Percentiles rank a stretch among this genome's conserved stretches.
Conservation (phyloP, 2,888 invertebrate genomes). For the Plebejus argus region DNA sequence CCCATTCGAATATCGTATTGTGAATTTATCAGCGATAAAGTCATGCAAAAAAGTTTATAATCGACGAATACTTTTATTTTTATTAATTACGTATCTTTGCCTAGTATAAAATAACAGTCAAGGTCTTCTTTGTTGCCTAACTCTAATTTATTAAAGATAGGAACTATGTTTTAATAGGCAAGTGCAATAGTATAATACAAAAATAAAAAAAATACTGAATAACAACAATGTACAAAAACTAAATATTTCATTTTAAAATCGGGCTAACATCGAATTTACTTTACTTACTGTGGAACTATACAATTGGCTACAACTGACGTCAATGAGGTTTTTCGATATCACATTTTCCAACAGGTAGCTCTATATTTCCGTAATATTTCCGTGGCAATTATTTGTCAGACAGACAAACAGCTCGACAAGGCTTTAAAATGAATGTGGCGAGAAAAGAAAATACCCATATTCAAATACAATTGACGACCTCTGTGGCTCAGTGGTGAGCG, state of each 20-base stretch:
- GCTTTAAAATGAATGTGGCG: too few species aligned
- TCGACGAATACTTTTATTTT: not conserved
- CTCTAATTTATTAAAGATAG: too few species aligned
- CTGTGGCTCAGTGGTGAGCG: too few species aligned
- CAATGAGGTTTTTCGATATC: not conserved
- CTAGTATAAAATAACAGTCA: not conserved
- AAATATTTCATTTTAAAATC: not conserved
- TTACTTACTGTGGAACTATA: not conserved
- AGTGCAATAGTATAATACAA: too few species aligned
- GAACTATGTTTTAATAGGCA: too few species aligned
- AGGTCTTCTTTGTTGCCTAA: too few species aligned
- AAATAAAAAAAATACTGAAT: not conserved
- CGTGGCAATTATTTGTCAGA: not conserved
- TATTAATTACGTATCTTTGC: not conserved
- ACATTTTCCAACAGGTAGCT: not conserved
- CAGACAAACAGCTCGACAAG: too few species aligned
- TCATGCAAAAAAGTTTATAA: not conserved
- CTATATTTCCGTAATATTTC: not conserved
- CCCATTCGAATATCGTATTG: not conserved
- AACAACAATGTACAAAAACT: not conserved
- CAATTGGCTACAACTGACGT: not conserved
- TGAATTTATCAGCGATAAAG: not conserved
- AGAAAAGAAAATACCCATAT: too few species aligned
- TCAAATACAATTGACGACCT: too few species aligned
- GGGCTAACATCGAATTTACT: not conserved